These are phyloP conservation scores for Nesospiza acunhae DNA, from an alignment of 2,113 vertebrate genomes.

Conservation along the genomic window DNA sequence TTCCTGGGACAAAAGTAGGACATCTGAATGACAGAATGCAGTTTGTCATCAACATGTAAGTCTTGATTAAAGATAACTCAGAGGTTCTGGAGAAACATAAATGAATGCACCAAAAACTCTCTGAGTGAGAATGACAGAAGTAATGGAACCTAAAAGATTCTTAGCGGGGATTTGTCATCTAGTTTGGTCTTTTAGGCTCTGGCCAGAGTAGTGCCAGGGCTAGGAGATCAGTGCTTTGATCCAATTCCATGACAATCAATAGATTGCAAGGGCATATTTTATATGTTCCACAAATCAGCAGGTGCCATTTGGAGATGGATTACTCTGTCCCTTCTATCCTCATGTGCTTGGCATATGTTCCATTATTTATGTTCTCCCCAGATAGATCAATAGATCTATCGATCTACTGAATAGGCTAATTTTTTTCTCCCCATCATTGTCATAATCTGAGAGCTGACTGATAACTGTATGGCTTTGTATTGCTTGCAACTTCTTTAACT, in stretches of 20 bases:
- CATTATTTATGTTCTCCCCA: background rate
- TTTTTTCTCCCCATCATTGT: background rate
- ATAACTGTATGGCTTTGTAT: background rate
- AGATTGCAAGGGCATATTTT: background rate
- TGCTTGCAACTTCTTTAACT: background rate
- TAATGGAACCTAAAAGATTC: background rate
- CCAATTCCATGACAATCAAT: background rate
- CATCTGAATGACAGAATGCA: background rate
- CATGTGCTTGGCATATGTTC: background rate
- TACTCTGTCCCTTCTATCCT: background rate
- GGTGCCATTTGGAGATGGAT: background rate
- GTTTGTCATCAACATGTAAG: background rate
- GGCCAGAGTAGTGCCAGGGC: background rate
- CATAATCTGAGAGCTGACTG: background rate
- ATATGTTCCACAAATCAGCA: background rate
- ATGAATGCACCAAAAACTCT: background rate
- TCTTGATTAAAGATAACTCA: background rate
- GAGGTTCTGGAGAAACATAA: background rate
- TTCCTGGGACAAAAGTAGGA: conserved; percentile 21
- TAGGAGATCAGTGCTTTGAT: background rate
- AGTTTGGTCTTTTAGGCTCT: background rate
- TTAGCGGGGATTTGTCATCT: background rate
- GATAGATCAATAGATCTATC: background rate
- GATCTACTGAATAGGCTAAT: background rate
- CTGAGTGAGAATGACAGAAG: background rate